Evolutionary conservation across 2,888 invertebrate genomes (phyloP).

Genomic region (Drosophila anomelani): DNA sequence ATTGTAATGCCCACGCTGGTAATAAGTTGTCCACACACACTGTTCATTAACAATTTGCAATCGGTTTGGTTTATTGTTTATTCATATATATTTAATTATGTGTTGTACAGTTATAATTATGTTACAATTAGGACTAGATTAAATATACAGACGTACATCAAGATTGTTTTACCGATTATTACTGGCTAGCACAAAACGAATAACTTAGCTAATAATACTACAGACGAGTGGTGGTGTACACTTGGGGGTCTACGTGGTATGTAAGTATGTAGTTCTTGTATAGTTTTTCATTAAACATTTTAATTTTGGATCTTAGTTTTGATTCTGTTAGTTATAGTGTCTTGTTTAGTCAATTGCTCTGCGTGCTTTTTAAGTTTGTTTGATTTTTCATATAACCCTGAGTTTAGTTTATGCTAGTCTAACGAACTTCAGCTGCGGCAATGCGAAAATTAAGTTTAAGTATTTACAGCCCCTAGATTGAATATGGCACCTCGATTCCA

Average conservation of each 20-base stretch:
- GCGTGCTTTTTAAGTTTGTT: slow-evolving; percentile 38
- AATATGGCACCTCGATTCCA: slow-evolving; percentile 56
- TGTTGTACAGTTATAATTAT: slow-evolving; percentile 72
- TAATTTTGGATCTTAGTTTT: slow-evolving; percentile 51
- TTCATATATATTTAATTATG: slow-evolving; percentile 28
- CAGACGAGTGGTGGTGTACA: slow-evolving; percentile 37
- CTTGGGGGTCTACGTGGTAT: slow-evolving; percentile 27
- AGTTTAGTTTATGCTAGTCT: slow-evolving; percentile 70
- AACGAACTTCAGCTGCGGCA: slow-evolving; percentile 50
- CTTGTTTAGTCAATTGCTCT: slow-evolving; percentile 53
- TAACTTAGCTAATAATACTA: slow-evolving; percentile 56
- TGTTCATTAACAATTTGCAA: slow-evolving; percentile 48
- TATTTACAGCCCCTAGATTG: slow-evolving; percentile 54
- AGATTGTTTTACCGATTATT: slow-evolving; percentile 64
- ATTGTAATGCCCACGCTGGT: slow-evolving; percentile 10
- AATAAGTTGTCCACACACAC: slow-evolving; percentile 18
- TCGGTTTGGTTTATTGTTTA: slow-evolving; percentile 61
- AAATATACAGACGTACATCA: slow-evolving; percentile 65
- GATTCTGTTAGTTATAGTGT: slow-evolving; percentile 53
- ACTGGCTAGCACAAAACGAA: slow-evolving; percentile 59
- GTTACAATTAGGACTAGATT: slow-evolving; percentile 78
- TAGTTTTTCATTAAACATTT: slow-evolving; percentile 3
- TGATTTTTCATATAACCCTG: slow-evolving; percentile 60
- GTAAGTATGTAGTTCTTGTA: slow-evolving; percentile 6
- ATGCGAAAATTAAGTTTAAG: slow-evolving; percentile 38